phyloP scores from a whole-genome alignment of 2,797 vertebrate species.

The Melanotaenia boesemani region DNA sequence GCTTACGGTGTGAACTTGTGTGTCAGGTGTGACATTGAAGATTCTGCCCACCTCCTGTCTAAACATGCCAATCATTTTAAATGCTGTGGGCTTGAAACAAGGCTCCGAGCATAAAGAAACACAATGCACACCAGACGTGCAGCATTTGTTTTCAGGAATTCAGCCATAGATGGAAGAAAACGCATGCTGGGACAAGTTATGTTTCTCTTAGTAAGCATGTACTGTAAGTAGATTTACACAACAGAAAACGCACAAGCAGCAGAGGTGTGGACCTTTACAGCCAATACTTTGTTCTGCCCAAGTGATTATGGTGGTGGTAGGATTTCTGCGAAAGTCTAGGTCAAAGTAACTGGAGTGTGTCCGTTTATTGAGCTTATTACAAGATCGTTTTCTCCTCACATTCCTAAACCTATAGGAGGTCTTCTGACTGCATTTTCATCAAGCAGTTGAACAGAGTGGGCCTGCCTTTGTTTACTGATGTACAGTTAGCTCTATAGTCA shows the following conservation, averaged over 20 bases:
- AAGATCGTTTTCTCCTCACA: conserved; percentile 3
- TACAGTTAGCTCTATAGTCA: not conserved
- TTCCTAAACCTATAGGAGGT: conserved; percentile 34
- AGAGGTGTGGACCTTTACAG: not conserved
- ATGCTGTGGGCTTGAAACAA: not conserved
- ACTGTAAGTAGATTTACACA: conserved; percentile 25
- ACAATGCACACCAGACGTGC: conserved; percentile 9
- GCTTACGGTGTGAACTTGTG: not conserved
- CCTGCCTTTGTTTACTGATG: not conserved
- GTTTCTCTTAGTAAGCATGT: conserved; percentile 4
- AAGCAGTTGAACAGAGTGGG: conserved; percentile 17
- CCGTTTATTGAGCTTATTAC: conserved; percentile 4
- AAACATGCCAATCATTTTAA: conserved; percentile 63
- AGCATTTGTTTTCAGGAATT: conserved; percentile 37
- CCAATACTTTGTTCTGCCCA: not conserved
- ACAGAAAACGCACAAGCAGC: conserved; percentile 1
- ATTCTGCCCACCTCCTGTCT: conserved; percentile 42
- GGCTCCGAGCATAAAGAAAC: conserved; percentile 37
- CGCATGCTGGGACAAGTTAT: conserved; percentile 48
- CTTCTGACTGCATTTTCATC: conserved; percentile 10
- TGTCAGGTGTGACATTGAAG: conserved; percentile 14
- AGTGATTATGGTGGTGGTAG: not conserved
- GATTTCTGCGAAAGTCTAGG: conserved; percentile 15
- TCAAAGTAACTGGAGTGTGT: not conserved
- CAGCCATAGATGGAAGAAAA: not conserved